Evolutionary conservation across 2,888 invertebrate species (phyloP).

Genomic region (Spicauda simplicius): DNA sequence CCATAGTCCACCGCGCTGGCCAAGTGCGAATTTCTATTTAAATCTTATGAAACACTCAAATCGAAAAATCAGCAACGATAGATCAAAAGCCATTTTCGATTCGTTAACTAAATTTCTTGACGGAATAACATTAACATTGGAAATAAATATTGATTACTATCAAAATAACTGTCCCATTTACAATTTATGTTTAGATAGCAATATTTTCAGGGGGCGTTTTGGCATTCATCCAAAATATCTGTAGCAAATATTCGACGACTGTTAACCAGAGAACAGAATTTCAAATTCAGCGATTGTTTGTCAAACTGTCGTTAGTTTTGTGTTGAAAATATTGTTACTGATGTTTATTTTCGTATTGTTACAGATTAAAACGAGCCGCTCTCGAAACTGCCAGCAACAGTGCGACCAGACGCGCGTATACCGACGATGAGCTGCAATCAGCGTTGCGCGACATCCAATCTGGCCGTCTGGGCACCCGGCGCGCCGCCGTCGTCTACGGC

Average conservation of each 20-base stretch:
- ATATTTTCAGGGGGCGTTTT: conserved; percentile 29
- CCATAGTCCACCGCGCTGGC: too few species aligned
- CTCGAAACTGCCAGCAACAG: conserved; percentile 74
- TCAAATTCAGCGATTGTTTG: conserved; percentile 20
- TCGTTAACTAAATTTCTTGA: background rate
- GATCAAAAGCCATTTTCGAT: background rate
- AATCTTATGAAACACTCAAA: too few species aligned
- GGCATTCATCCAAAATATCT: conserved; percentile 23
- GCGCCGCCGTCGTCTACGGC: conserved; percentile 97
- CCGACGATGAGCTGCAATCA: conserved; percentile 97
- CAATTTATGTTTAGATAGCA: conserved; percentile 20
- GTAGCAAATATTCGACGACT: conserved; percentile 18
- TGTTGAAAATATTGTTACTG: conserved; percentile 3
- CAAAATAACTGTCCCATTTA: background rate
- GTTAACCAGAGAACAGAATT: conserved; percentile 27
- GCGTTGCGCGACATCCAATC: conserved; percentile 97
- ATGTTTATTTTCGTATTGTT: conserved; percentile 53
- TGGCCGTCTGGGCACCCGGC: conserved; percentile 95
- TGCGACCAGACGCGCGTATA: conserved; percentile 92
- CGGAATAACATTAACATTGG: background rate
- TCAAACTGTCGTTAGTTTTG: conserved; percentile 17
- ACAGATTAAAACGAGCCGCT: conserved; percentile 72
- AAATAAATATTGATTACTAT: conserved; percentile 13
- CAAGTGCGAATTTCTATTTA: too few species aligned
- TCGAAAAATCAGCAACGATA: too few species aligned